phyloP scores from a whole-genome alignment of 2,888 invertebrate genomes.

The Dicycla oo region DNA sequence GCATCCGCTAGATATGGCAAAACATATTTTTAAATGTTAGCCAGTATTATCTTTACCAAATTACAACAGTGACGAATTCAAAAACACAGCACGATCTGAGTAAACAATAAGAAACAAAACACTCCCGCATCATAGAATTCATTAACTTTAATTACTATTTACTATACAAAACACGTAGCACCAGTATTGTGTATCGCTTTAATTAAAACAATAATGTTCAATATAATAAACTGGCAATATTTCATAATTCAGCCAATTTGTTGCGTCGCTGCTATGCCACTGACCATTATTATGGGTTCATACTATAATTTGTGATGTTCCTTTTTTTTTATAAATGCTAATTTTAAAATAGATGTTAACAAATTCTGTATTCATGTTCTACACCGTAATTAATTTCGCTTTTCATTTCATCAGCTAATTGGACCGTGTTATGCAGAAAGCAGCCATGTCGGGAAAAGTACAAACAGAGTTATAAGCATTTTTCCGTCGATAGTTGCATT shows the following conservation, averaged over 20 bases:
- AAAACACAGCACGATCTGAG: conserved; percentile 14
- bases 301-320: conserved; percentile 21
- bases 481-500: no score
- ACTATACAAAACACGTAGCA: conserved; percentile 47
- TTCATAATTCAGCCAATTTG: conserved; percentile 68
- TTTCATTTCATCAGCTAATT: neutral
- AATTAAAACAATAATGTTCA: conserved; percentile 66
- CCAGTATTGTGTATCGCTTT: conserved; percentile 56
- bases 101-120: conserved; percentile 40
- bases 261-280: conserved; percentile 21
- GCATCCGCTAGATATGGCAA: neutral
- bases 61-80: conserved; percentile 9
- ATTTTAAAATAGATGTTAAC: conserved; percentile 21
- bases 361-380: conserved; percentile 6
- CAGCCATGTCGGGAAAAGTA: no score
- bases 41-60: neutral
- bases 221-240: conserved; percentile 58
- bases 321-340: conserved; percentile 21
- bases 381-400: neutral
- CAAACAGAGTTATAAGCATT: no score
- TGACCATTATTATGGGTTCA: conserved; percentile 8
- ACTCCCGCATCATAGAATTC: conserved; percentile 40
- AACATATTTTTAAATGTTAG: neutral
- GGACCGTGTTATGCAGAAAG: no score
- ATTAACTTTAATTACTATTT: conserved; percentile 60